Percentiles rank a stretch among this genome's conserved stretches.
Evolutionary conservation across 2,888 invertebrate genomes (phyloP).

Genomic region (Conomelus anceps): DNA sequence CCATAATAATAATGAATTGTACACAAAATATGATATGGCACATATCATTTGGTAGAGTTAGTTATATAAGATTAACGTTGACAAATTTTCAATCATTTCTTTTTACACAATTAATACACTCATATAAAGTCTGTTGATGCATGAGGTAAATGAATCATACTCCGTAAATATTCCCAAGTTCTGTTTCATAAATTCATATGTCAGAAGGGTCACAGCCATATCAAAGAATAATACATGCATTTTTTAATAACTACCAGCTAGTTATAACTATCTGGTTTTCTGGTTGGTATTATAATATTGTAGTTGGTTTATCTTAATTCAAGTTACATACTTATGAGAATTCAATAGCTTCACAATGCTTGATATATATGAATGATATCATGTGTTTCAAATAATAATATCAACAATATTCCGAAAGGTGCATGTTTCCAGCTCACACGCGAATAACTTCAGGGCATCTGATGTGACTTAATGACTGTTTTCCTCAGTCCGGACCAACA

Average conservation of each 20-base stretch:
- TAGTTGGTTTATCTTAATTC: background rate
- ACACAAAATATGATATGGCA: background rate
- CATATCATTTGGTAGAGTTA: background rate
- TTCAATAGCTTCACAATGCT: too few relatives aligned
- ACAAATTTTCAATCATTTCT: background rate
- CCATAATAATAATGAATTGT: background rate
- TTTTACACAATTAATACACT: background rate
- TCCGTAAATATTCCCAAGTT: background rate
- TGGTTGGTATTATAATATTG: background rate
- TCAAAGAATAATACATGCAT: background rate
- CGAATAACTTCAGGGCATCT: too few relatives aligned
- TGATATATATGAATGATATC: too few relatives aligned
- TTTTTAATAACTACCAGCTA: background rate
- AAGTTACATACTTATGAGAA: too few relatives aligned
- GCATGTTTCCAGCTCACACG: too few relatives aligned
- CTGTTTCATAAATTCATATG: background rate
- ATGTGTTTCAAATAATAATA: too few relatives aligned
- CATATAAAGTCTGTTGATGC: background rate
- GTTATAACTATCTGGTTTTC: too few relatives aligned
- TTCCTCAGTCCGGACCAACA: too few relatives aligned
- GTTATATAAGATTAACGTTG: background rate
- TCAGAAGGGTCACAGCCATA: background rate
- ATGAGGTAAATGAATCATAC: background rate
- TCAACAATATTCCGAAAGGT: too few relatives aligned
- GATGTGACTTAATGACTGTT: too few relatives aligned